Evolutionary conservation across 2,888 invertebrate species (phyloP), one percentile per base, ranked within the genome.

Genomic region (Dolichopus griseipennis): DNA sequence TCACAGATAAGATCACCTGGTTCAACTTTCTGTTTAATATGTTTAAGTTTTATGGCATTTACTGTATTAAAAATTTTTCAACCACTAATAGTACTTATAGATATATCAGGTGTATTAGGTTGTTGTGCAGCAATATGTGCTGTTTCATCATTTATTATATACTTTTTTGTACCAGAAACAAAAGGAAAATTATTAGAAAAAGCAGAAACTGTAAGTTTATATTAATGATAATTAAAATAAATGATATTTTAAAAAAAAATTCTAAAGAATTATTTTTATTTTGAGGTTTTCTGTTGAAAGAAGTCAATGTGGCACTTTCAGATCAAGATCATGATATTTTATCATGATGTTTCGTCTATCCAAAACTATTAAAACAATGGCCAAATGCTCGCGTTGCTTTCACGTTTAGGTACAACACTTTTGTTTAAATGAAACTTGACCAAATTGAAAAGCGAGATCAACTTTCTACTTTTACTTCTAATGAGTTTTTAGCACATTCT

Each of bases 51-150:
- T 12, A 52, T 52, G 52, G 52, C 52, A 18, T 52, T 52, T 7
- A 52, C 52, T 12, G 52, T 52, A 52, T 52, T 52, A 52, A 52
- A 52, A 52, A 52, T 18, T 2, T 52, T 52, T 18, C 52, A 9
- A 12, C 52, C 52, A 18, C 6, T 52, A 52, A 18, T 18, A 6
- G 52, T 18, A 52, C n/a, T 52, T 18, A 52, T 52, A 4, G 52
- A 52, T 52, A 52, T 52, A 12, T 52, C 15, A 18, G 52, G 52
- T 52, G 52, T 52, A 3, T 18, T 52, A 18, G 52, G 52, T 12
- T 52, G 52, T 52, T 52, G 52, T 52, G 52, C 52, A 12, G 52
- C 52, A 52, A 52, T 52, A 18, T 52, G 52, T 52, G 52, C 52
- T 18, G 15, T 52, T 52, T 52, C 52, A 18, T 9, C 18, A 12